Evolutionary conservation across 1,140 invertebrate species (phyloP), one percentile per base, ranked within the genome.

Genomic region (Solenopsis fugax): DNA sequence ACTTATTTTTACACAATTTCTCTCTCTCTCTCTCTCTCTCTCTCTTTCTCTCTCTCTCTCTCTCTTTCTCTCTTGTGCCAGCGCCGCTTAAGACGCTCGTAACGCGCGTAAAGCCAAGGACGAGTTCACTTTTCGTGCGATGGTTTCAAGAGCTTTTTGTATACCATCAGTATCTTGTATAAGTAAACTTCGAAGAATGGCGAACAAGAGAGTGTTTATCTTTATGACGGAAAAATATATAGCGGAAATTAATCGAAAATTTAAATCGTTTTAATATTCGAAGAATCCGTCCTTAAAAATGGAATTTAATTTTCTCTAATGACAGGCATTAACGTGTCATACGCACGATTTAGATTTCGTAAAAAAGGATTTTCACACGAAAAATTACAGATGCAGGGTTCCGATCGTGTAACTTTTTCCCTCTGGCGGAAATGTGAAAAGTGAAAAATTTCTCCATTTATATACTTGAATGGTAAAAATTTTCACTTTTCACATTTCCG

Each of bases 1-100:
- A 84, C 69, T 84, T 84, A 84, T 84, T 84, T 84, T 84, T 84
- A 84, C 80, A 84, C 80, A 73, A 84, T 84, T 84, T 75, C 54
- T 29, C 29, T 29, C 0, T 29, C 29, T 29, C 29, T 29, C 29
- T 29, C 29, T 29, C 2, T 29, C 29, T 29, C 29, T 29, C 29
- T 29, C n/a, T 75, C 54, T 29, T 2, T 29, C 0, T 29, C 29
- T 75, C 54, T 29, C 29, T 29, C 0, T 29, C 29, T 29, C 29
- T 29, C 29, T 29, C 29, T 29, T 29, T 29, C 29, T 29, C 29
- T 29, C 29, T 29, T 29, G 80, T 82, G 69, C 80, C 54, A 84
- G 54, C 69, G 54, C 29, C 80, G 80, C 80, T 86, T 86, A 86
- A 81, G 54, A 85, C 65, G 45, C 76, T 85, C 65, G 50, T 77